Evolutionary conservation across 1,140 invertebrate species (phyloP).

Genomic region (Drosophila pandora): DNA sequence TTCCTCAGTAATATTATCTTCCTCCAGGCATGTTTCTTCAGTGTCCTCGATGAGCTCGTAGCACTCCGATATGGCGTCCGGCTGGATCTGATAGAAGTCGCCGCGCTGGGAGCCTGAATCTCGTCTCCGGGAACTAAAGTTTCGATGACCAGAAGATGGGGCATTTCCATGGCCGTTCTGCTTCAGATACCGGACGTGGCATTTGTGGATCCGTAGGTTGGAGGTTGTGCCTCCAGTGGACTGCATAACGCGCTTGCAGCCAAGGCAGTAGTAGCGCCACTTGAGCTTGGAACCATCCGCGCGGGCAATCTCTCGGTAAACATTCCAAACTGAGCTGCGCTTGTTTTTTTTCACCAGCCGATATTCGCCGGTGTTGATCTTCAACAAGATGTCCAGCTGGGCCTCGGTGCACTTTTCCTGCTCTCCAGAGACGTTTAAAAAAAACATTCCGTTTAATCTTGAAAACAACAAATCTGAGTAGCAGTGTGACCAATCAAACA

Average conservation of each 20-base stretch:
- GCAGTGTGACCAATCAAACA: no score
- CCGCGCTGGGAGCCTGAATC: neutral
- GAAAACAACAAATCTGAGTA: no score
- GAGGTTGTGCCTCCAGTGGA: conserved; percentile 68
- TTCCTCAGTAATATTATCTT: neutral
- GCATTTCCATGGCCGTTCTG: conserved; percentile 19
- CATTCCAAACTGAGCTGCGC: conserved; percentile 67
- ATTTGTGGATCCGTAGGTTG: conserved; percentile 68
- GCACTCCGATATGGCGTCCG: neutral
- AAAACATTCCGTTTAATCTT: conserved; percentile 31
- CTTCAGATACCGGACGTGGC: conserved; percentile 59
- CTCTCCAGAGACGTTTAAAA: conserved; percentile 46
- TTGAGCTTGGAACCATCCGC: conserved; percentile 57
- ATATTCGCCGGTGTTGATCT: conserved; percentile 65
- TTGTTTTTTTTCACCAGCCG: conserved; percentile 65
- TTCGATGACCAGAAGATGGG: neutral
- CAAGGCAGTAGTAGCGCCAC: conserved; percentile 63
- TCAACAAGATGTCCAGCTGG: conserved; percentile 63
- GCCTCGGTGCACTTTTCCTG: conserved; percentile 61
- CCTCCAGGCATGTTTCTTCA: neutral
- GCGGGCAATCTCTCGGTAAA: conserved; percentile 62
- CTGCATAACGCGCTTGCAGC: conserved; percentile 68
- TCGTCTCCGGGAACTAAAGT: no score
- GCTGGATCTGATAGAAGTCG: neutral
- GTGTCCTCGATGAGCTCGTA: neutral